phyloP scores from a whole-genome alignment of 2,888 invertebrate species.

The Willowsia nigromaculata region DNA sequence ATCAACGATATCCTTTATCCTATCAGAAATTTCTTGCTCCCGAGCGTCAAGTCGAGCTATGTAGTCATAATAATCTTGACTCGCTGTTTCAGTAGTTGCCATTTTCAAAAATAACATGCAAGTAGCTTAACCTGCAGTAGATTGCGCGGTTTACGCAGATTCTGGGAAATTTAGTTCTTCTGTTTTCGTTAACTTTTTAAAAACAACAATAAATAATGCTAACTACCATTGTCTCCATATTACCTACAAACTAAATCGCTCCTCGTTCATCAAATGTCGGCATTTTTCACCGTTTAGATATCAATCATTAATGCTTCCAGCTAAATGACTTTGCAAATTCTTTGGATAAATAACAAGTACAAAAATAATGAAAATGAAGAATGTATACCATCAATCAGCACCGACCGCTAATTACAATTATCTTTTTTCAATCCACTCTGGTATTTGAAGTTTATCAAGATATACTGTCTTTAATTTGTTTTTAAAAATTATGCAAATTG shows the following conservation, averaged over 20 bases:
- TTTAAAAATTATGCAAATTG: conserved; percentile 25
- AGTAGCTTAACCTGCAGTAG: too few relatives aligned
- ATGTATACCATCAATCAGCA: not conserved
- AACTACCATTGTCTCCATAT: not conserved
- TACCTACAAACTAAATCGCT: not conserved
- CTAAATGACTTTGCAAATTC: conserved; percentile 27
- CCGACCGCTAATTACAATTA: conserved; percentile 22
- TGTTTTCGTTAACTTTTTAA: too few relatives aligned
- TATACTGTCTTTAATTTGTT: not conserved
- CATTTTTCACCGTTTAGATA: not conserved
- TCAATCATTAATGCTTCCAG: conserved; percentile 21
- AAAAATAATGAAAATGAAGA: not conserved
- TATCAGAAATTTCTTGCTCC: not conserved
- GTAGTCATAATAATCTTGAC: not conserved
- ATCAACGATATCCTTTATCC: conserved; percentile 15
- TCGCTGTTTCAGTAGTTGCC: too few relatives aligned
- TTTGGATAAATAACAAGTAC: not conserved
- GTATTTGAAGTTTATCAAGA: not conserved
- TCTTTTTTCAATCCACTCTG: not conserved
- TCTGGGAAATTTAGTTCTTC: too few relatives aligned
- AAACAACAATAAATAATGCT: too few relatives aligned
- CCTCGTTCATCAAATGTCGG: not conserved
- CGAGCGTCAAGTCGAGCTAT: not conserved
- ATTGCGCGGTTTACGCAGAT: too few relatives aligned
- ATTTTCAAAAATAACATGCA: too few relatives aligned